Percentiles rank a stretch among this genome's conserved stretches.
These are phyloP conservation scores for Electrophaes corylata DNA, from an alignment of 2,888 invertebrate species.

Conservation along the genomic window DNA sequence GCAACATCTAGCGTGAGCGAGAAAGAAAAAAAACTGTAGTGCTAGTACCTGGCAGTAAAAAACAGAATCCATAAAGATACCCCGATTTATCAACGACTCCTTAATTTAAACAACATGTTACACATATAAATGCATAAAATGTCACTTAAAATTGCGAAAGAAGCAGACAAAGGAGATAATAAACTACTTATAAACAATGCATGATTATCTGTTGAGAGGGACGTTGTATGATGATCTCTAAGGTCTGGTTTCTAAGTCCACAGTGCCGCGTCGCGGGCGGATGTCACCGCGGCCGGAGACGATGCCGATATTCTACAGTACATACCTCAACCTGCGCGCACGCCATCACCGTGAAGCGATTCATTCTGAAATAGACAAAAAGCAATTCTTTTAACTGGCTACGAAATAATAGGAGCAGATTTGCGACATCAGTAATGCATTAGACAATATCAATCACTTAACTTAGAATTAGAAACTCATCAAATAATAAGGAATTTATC, in stretches of 20 bases:
- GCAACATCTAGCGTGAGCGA: slow-evolving; percentile 14
- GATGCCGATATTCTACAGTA: slow-evolving; percentile 38
- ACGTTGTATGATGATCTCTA: slow-evolving; percentile 16
- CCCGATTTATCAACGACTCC: not conserved
- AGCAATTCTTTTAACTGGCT: not conserved
- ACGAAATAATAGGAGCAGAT: not conserved
- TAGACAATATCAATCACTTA: not conserved
- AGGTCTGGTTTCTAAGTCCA: slow-evolving; percentile 33
- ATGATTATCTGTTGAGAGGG: slow-evolving; percentile 6
- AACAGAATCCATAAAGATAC: not conserved
- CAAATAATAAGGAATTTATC: too few relatives aligned
- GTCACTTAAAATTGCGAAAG: slow-evolving; percentile 4
- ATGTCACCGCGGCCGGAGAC: slow-evolving; percentile 26
- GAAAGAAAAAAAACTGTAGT: slow-evolving; percentile 5
- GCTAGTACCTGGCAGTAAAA: not conserved
- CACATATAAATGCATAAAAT: slow-evolving; percentile 3
- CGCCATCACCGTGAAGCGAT: slow-evolving; percentile 53
- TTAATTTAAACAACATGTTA: not conserved
- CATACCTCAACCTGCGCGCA: slow-evolving; percentile 55
- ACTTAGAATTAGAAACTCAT: too few relatives aligned
- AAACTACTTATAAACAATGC: not conserved
- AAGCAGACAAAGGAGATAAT: not conserved
- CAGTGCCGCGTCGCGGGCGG: slow-evolving; percentile 26
- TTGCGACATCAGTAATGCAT: not conserved
- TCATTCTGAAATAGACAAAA: slow-evolving; percentile 48